Conservation (phyloP, 2,113 vertebrate species). For the Potamarius usumacintae region DNA sequence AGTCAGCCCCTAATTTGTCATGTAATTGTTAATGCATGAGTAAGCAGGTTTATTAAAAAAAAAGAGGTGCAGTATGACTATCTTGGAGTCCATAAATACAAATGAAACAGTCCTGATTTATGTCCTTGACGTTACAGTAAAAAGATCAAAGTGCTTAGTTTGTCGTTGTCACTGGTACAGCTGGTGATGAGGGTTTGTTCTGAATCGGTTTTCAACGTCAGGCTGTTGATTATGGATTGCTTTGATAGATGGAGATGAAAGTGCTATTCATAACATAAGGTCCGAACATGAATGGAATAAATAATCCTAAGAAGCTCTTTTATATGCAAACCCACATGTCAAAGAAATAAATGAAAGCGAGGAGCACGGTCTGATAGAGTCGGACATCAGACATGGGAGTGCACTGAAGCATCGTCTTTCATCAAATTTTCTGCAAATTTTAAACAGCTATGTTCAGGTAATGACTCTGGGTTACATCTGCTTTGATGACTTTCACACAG, state of each 20-base stretch:
- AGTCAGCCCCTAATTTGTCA: neutral
- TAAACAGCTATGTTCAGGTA: neutral
- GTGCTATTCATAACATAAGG: neutral
- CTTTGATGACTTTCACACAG: neutral
- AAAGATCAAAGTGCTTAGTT: neutral
- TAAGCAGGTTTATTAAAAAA: neutral
- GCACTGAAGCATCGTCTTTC: neutral
- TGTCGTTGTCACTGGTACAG: neutral
- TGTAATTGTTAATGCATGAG: neutral
- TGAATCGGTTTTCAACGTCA: neutral
- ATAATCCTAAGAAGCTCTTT: neutral
- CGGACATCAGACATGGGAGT: neutral
- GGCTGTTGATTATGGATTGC: neutral
- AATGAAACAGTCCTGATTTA: neutral
- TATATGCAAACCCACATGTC: neutral
- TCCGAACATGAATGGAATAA: neutral
- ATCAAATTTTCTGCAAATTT: neutral
- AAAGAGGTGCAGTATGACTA: neutral
- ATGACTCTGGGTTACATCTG: neutral
- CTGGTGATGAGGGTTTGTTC: neutral
- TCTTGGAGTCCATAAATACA: neutral
- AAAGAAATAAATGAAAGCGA: neutral
- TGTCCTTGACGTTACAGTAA: constrained; percentile 8
- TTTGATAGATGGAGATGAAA: neutral
- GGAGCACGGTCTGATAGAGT: neutral